phyloP scores from a whole-genome alignment of 1,140 invertebrate genomes.

The Condylostylus longicornis region DNA sequence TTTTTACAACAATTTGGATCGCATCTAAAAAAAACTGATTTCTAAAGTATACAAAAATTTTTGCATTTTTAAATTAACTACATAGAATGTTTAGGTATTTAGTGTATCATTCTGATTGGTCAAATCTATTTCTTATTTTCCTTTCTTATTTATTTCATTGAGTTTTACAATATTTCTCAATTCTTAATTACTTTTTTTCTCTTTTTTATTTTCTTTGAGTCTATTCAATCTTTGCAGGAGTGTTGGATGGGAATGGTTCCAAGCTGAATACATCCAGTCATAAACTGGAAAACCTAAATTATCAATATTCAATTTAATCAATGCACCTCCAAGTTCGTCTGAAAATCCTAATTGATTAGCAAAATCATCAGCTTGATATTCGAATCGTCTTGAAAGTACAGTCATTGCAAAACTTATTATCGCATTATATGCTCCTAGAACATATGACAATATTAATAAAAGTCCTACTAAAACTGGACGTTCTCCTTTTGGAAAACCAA shows the following conservation, averaged over 20 bases:
- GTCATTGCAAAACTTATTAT: conserved; percentile 56
- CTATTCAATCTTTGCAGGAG: conserved; percentile 73
- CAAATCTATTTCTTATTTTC: no score
- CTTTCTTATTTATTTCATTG: no score
- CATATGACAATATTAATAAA: conserved; percentile 77
- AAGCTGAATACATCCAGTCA: conserved; percentile 78
- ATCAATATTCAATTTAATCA: conserved; percentile 88
- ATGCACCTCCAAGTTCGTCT: conserved; percentile 52
- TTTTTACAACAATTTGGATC: no score
- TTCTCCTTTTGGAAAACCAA: conserved; percentile 65
- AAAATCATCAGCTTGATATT: conserved; percentile 96
- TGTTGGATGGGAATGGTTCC: conserved; percentile 94
- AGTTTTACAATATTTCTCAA: no score
- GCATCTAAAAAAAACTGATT: no score
- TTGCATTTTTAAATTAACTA: no score
- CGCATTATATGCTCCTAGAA: conserved; percentile 87
- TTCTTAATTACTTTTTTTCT: no score
- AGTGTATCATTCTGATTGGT: no score
- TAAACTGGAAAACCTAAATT: conserved; percentile 88
- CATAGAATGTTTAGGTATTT: no score
- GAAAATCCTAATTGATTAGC: conserved; percentile 64
- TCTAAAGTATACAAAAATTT: no score
- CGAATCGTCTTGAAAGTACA: conserved; percentile 57
- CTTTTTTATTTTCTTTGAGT: conserved; percentile 17
- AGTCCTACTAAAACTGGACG: conserved; percentile 86